phyloP scores from a whole-genome alignment of 1,140 invertebrate species.

The Chelonus insularis region DNA sequence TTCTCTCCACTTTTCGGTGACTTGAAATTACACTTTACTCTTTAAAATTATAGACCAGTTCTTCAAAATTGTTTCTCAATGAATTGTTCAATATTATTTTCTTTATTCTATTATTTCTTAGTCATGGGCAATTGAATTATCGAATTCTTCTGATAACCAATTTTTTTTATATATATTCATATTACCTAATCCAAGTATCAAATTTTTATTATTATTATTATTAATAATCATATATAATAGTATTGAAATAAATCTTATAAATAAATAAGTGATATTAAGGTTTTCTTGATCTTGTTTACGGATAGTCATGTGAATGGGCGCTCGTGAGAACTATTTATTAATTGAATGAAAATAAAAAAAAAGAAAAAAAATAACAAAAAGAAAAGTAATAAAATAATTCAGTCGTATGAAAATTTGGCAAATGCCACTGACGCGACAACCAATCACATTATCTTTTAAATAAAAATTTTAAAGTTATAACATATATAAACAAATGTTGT shows the following conservation, averaged over 20 bases:
- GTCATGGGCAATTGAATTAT: too few species aligned
- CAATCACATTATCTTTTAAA: conserved; percentile 59
- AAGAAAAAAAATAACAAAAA: conserved; percentile 10
- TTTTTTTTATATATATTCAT: not conserved
- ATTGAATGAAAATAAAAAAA: conserved; percentile 11
- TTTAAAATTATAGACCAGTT: too few species aligned
- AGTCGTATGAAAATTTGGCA: conserved; percentile 31
- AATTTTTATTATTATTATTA: too few species aligned
- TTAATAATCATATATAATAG: too few species aligned
- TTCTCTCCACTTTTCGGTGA: not conserved
- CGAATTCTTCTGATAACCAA: not conserved
- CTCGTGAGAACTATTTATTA: not conserved
- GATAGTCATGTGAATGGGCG: conserved; percentile 35
- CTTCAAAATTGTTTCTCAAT: too few species aligned
- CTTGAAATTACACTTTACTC: not conserved
- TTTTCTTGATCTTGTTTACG: conserved; percentile 34
- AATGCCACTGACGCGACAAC: conserved; percentile 57
- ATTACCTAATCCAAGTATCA: not conserved
- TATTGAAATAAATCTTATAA: too few species aligned
- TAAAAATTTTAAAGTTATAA: conserved; percentile 43
- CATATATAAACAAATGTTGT: conserved; percentile 47
- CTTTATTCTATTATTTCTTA: too few species aligned
- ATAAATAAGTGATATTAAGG: not conserved
- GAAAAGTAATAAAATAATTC: conserved; percentile 23
- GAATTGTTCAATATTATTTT: too few species aligned